Percentiles rank a stretch among this genome's conserved stretches.
Evolutionary conservation across 2,888 invertebrate species (phyloP).

Genomic region (Heteromyza rotundicornis): DNA sequence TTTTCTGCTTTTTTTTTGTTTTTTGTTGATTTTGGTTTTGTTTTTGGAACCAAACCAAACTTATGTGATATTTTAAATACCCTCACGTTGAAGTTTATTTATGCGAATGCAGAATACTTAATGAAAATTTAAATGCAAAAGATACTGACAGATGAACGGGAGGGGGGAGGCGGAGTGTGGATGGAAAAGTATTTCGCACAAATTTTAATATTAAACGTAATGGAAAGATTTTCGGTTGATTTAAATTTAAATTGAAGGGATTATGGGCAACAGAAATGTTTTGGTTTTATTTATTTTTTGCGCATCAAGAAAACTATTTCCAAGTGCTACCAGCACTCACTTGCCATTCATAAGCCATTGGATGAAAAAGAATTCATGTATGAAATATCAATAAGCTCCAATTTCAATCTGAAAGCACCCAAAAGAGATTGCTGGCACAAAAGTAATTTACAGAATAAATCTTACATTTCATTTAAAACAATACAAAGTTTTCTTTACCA

Average conservation of each 20-base stretch:
- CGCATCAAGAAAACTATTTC: too few relatives aligned
- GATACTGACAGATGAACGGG: not conserved
- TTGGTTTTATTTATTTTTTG: too few relatives aligned
- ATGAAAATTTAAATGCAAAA: conserved; percentile 56
- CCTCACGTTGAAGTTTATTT: conserved; percentile 54
- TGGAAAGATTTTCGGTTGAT: not conserved
- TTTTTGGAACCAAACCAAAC: conserved; percentile 6
- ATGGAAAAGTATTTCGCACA: too few relatives aligned
- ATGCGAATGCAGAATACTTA: conserved; percentile 56
- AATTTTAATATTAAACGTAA: conserved; percentile 1
- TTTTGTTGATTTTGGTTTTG: not conserved
- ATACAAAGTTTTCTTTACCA: not conserved
- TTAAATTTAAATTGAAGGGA: conserved; percentile 5
- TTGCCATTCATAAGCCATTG: too few relatives aligned
- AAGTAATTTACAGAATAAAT: not conserved
- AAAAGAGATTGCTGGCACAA: not conserved
- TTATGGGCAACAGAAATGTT: not conserved
- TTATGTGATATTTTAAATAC: conserved; percentile 27
- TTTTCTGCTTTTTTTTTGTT: not conserved
- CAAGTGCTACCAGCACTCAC: too few relatives aligned
- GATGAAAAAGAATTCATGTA: too few relatives aligned
- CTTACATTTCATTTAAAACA: not conserved
- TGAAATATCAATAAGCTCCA: too few relatives aligned
- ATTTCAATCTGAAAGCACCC: not conserved
- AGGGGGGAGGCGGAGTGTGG: too few relatives aligned